Evolutionary conservation across 2,113 vertebrate genomes (phyloP).

Genomic region (Macquaria australasica): DNA sequence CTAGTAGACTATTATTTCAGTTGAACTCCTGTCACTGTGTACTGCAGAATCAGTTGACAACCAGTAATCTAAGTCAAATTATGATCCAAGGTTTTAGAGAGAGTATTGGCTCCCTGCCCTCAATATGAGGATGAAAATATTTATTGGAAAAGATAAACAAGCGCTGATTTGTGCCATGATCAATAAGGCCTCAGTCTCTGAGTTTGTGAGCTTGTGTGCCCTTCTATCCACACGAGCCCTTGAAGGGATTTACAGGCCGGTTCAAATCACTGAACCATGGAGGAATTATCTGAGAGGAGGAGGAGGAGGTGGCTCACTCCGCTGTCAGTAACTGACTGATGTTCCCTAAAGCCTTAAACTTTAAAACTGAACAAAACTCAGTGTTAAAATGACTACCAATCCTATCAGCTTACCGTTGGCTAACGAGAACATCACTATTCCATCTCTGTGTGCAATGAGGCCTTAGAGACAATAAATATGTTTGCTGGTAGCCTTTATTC

Average conservation of each 20-base stretch:
- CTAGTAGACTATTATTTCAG: background rate
- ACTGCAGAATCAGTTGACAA: slow-evolving; percentile 6
- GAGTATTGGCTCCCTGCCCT: background rate
- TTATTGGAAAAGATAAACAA: slow-evolving; percentile 23
- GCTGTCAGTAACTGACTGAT: slow-evolving; percentile 54
- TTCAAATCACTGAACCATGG: slow-evolving; percentile 46
- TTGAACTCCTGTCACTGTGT: background rate
- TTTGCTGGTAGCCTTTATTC: slow-evolving; percentile 23
- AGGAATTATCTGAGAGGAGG: slow-evolving; percentile 55
- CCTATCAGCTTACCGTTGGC: background rate
- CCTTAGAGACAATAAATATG: background rate
- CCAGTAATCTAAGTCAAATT: slow-evolving; percentile 4
- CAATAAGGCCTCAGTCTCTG: slow-evolving; percentile 28
- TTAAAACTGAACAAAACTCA: slow-evolving; percentile 3
- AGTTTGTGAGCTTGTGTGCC: slow-evolving; percentile 21
- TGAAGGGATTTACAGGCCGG: slow-evolving; percentile 62
- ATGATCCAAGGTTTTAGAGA: background rate
- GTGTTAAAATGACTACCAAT: slow-evolving; percentile 6
- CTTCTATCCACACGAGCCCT: slow-evolving; percentile 33
- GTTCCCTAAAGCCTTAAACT: slow-evolving; percentile 34
- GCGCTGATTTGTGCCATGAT: slow-evolving; percentile 36
- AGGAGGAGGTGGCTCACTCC: slow-evolving; percentile 21
- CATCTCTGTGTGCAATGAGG: background rate
- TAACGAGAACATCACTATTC: background rate
- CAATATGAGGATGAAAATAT: slow-evolving; percentile 1